Evolutionary conservation across 2,888 invertebrate species (phyloP), one percentile per base, ranked within the genome.

Genomic region (Macrosoma leucophasiata): DNA sequence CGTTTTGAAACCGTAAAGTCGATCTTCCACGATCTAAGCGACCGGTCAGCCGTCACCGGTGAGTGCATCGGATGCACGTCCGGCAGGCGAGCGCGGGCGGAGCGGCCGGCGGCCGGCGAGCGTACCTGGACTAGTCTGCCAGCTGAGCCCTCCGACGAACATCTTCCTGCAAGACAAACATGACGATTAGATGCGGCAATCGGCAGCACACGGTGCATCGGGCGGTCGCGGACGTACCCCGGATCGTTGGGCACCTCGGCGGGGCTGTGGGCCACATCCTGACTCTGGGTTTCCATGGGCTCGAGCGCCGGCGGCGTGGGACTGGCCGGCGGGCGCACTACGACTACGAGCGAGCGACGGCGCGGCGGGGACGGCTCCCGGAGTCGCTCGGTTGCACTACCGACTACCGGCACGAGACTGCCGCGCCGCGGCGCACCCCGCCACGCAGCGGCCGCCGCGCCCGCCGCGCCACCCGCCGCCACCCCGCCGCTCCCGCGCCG

Each of bases 121-220:
- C 79, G 75, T 90, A 98, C 97, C 97, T 92, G 97, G 97, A 89
- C 97, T 97, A 76, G 98, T 98, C 89, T 98, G 98, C 98, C 98
- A 98, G 89, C 97, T 97, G 79, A 98, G 92, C 74, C 98, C 98
- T 75, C 98, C 98, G 88, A 98, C 96, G 91, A 98, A 98, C 97
- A 98, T 98, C 94, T 98, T 98, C 89, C 98, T 98, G 91, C 65
- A 95, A 94, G 62, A 81, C 85, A 89, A 88, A 87, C 86, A 84
- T 74, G 67, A 58, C 59, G 62, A 64, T 78, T 67, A 76, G 72
- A 62, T 48, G 58, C 54, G 53, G 63, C 48, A 54, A 50, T 52
- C 48, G 46, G 43, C 49, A 42, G 36, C 44, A 45, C 47, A 46
- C 37, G 35, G 43, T 45, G 51, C 40, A 50, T 39, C 43, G 41